Base-by-base conservation (phyloP, 2,888 invertebrate species). In the Cerastis leucographa region DNA sequence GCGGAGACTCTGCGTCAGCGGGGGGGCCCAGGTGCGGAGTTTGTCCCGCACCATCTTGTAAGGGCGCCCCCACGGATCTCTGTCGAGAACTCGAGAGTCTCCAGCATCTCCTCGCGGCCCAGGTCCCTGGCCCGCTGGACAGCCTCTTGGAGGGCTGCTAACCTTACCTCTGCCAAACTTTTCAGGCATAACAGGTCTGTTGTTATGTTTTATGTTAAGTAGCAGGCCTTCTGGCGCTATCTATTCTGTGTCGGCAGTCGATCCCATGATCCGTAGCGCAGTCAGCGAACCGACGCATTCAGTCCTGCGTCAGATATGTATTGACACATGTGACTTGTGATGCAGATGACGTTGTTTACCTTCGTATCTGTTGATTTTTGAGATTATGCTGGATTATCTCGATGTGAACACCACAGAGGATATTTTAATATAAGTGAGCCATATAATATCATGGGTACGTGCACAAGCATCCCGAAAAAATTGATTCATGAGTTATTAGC, bases 251-350 rank as follows among this genome's bases (percentile, higher is more conserved):
- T 59, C 40, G 35, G 17, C 25, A 25, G 22, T 68, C 14, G 42
- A 46, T 59, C n/a, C 68, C 9, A 40, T 77, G 54, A 64, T 69
- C 46, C 8, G 19, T n/a, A 42, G 46, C 42, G 64, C 78, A 77
- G 12, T 69, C 77, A 69, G 40, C 22, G 70, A 35, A 56, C 17
- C 29, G 61, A 67, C 25, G 29, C 66, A 46, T 71, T 67, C 71
- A 78, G 49, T 40, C 17, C 59, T 78, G 65, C 78, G 79, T 78
- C 61, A 62, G 22, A 59, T 59, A 61, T 62, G 35, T 78, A 54
- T 62, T 66, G 65, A 71, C 66, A 59, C 66, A 71, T 44, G 49
- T 72, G 71, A 46, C 61, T 78, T 19, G 44, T 71, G 66, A 66
- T 78, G 35, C 78, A 66, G 19, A 44, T 51, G 56, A 51, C 17